These are phyloP conservation scores for Drosophila neutralis DNA, from an alignment of 2,888 invertebrate species.

Conservation along the genomic window DNA sequence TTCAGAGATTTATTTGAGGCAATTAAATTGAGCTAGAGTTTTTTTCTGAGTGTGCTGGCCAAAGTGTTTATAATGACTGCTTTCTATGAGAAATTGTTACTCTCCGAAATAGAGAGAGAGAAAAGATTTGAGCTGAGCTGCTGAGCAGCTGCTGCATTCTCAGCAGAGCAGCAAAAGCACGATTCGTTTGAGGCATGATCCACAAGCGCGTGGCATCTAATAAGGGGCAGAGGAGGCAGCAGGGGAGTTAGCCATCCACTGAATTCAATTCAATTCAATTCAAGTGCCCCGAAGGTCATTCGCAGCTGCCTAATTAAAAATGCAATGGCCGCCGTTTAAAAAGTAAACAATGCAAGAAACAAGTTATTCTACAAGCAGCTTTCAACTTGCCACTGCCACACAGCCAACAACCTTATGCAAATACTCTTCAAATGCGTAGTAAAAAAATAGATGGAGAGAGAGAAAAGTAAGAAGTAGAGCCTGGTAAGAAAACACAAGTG, in stretches of 20 bases:
- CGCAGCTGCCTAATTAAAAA: constrained; percentile 62
- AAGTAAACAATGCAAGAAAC: constrained; percentile 42
- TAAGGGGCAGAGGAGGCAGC: background rate
- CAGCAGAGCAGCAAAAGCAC: constrained; percentile 23
- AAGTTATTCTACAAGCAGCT: constrained; percentile 45
- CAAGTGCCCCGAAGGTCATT: constrained; percentile 57
- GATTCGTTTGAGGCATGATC: constrained; percentile 11
- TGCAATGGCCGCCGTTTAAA: constrained; percentile 51
- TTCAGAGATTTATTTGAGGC: no score
- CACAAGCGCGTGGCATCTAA: background rate
- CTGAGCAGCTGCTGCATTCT: constrained; percentile 62
- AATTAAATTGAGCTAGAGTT: background rate
- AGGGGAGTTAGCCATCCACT: background rate
- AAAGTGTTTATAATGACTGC: constrained; percentile 52
- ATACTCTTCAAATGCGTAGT: constrained; percentile 46
- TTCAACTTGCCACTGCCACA: constrained; percentile 19
- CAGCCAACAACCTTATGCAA: constrained; percentile 68
- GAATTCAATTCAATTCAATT: background rate
- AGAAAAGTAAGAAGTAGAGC: background rate
- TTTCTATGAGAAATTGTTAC: constrained; percentile 58
- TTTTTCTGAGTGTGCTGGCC: background rate
- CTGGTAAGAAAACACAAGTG: constrained; percentile 52
- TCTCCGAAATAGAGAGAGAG: constrained; percentile 28
- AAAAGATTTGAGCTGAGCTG: constrained; percentile 56
- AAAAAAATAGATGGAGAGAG: constrained; percentile 2